Evolutionary conservation across 2,888 invertebrate genomes (phyloP), one percentile per base, ranked within the genome.

Genomic region (Sclerodermus sp.): DNA sequence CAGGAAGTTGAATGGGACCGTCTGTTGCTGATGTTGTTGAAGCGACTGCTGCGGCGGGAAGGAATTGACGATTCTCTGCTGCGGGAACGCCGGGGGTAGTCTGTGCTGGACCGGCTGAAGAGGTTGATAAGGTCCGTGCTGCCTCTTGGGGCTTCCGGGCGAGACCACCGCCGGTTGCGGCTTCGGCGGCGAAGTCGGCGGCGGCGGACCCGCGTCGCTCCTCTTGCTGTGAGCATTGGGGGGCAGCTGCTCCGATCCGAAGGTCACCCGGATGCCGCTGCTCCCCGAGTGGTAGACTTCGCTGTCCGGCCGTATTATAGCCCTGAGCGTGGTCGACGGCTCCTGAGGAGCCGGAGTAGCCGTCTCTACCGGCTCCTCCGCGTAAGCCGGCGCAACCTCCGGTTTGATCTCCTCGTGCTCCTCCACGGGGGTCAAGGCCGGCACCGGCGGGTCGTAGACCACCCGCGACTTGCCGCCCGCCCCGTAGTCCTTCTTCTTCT

Each of bases 241-340:
- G 0, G 80, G 77, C 14, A 77, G 46, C 46, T 76, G 68, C 57
- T 88, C 86, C 51, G 82, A 85, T 1, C 91, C 91, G 65, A 93
- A 93, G 5, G 91, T 91, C 1, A 93, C 87, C 68, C 88, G 89
- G 1, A 93, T 87, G 44, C 90, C 90, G 61, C 89, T 89, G 55
- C 88, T 86, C 54, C 88, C 88, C 0, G 77, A 77, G 65, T 92
- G 91, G 65, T 88, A 92, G 12, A 86, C 83, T 78, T 93, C 91
- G 1, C 92, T 92, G 67, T 93, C 93, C 0, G 93, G 93, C 64
- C 89, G 88, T 45, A 93, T 93, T 34, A 93, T 87, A 1, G 93
- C 89, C 69, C 93, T 82, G 45, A 92, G 77, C 0, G 93, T 93
- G 0, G 93, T 93, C 0, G 89, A 86, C 51, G 86, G 85, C 42